These are phyloP conservation scores for Phalanger gymnotis DNA, from an alignment of 2,797 vertebrate species.

Conservation along the genomic window DNA sequence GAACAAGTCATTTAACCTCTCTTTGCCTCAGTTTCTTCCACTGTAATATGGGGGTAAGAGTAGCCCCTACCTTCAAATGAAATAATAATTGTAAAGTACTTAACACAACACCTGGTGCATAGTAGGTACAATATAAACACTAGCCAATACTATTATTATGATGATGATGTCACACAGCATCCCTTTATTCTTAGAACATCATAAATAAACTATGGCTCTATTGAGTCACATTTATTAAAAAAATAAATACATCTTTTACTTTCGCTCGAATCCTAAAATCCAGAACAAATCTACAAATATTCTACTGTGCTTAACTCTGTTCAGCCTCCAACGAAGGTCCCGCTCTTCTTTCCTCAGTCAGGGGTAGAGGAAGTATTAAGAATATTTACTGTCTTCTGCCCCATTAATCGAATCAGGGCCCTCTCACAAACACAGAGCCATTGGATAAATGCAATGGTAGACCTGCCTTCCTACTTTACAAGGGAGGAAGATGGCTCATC, in stretches of 20 bases:
- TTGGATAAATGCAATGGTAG: background rate
- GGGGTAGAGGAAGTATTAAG: slow-evolving; percentile 1
- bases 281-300: background rate
- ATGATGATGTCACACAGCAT: background rate
- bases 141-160: background rate
- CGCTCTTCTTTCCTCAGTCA: slow-evolving; percentile 25
- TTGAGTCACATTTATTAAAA: background rate
- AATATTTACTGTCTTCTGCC: background rate
- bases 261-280: background rate
- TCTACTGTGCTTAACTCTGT: background rate
- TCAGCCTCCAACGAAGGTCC: background rate
- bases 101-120: background rate
- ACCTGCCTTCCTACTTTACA: background rate
- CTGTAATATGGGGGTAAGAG: background rate
- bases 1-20: background rate
- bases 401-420: background rate
- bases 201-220: background rate
- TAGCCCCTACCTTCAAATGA: background rate
- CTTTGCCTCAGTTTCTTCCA: background rate
- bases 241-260: background rate
- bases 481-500: background rate
- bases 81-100: background rate
- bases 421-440: background rate
- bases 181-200: background rate
- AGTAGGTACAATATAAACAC: background rate